These are phyloP conservation scores for Cinclus cinclus DNA, from an alignment of 2,113 vertebrate species.

Conservation along the genomic window DNA sequence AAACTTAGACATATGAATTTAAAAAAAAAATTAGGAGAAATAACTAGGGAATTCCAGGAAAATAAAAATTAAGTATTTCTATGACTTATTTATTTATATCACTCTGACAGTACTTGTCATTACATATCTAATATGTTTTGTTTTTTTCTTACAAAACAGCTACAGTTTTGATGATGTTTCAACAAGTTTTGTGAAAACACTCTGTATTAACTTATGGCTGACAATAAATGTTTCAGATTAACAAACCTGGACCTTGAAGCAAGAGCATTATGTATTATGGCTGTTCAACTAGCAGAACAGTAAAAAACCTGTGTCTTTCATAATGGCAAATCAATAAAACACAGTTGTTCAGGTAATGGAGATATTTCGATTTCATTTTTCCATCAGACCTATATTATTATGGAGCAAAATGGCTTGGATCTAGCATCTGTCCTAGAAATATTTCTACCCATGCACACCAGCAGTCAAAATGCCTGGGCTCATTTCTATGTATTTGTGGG, in stretches of 20 bases:
- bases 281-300: background rate
- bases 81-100: background rate
- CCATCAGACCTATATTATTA: background rate
- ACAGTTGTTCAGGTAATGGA: background rate
- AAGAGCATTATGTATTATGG: background rate
- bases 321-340: background rate
- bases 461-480: background rate
- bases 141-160: background rate
- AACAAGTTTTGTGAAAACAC: background rate
- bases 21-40: background rate
- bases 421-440: background rate
- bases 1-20: background rate
- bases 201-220: background rate
- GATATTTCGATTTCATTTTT: background rate
- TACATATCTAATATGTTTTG: background rate
- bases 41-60: background rate
- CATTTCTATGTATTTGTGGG: background rate
- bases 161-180: background rate
- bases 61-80: background rate
- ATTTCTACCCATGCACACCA: background rate
- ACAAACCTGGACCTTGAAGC: background rate
- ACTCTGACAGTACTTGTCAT: background rate
- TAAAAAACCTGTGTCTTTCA: background rate
- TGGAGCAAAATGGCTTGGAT: background rate
- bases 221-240: background rate